phyloP scores from a whole-genome alignment of 2,113 vertebrate species.

The Cariama cristata region DNA sequence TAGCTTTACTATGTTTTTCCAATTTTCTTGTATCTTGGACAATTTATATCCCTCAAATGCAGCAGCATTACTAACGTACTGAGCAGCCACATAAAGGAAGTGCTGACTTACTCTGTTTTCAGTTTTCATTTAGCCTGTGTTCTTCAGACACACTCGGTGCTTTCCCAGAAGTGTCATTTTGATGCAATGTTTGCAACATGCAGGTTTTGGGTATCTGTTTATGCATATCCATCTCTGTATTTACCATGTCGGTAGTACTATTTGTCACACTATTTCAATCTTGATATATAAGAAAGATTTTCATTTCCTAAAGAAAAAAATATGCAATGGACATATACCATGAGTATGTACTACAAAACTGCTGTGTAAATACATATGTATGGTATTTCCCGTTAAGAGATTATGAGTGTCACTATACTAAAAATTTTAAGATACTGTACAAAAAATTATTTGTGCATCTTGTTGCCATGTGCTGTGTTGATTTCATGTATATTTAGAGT shows the following conservation, averaged over 20 bases:
- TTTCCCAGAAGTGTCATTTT: not conserved
- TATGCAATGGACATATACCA: no score
- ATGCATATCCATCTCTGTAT: not conserved
- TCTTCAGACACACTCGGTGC: not conserved
- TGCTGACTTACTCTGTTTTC: not conserved
- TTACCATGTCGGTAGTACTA: not conserved
- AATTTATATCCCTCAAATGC: not conserved
- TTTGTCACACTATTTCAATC: not conserved
- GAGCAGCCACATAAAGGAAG: not conserved
- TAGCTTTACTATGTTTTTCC: not conserved
- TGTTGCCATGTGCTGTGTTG: not conserved
- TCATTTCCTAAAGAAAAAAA: not conserved
- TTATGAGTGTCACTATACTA: not conserved
- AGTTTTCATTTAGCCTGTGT: not conserved
- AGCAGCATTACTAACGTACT: not conserved
- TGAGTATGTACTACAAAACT: not conserved
- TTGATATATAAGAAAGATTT: not conserved
- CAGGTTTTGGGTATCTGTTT: not conserved
- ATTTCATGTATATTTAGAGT: not conserved
- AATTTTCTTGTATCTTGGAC: not conserved
- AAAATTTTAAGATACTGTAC: not conserved
- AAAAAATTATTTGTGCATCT: not conserved
- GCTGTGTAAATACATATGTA: not conserved
- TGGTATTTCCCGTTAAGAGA: not conserved
- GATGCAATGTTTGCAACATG: not conserved